Base-by-base conservation (phyloP, 2,113 vertebrate genomes). In the Catharus minimus region DNA sequence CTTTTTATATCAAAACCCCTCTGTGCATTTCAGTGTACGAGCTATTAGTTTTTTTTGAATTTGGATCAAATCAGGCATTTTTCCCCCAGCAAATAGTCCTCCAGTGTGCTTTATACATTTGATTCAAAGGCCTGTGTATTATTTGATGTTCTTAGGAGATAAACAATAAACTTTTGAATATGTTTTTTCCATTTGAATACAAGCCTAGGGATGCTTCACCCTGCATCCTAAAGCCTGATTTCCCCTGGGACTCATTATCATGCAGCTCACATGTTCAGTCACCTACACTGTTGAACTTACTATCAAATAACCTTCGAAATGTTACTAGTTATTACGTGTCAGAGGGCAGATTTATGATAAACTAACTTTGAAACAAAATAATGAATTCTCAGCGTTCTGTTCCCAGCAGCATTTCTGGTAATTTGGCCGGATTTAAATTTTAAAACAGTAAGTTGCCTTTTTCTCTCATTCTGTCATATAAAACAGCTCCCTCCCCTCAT, bases 291-390 rank as follows among this genome's bases (percentile, higher is more conserved):
- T 96, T 97, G 95, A 97, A 97, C 96, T 96, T 97, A 95, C 93
- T 96, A 97, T 97, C 96, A 97, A 97, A 97, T 97, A 97, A 97
- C 95, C 96, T 97, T 95, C 82, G 95, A 97, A 97, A 97, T 81
- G 94, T 92, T 96, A 95, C 92, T 96, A 95, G 93, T 97, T 98
- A 97, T 97, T 97, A 95, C 66, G 44, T 97, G 96, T 97, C 96
- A 96, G 91, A 96, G 94, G 95, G 81, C 93, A 98, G 96, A 97
- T 98, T 97, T 97, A 96, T 95, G 95, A 97, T 97, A 97, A 98
- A 97, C 94, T 97, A 97, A 95, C 94, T 96, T 97, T 97, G 93
- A 97, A 97, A 97, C 85, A 96, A 96, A 96, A 94, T 96, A 96
- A 97, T 97, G 93, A 96, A 97, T 97, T 96, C 76, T 91, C 92